A percentile compares a stretch with the other conserved stretches of the same genome.
Evolutionary conservation across 2,797 vertebrate species (phyloP).

Genomic region (Malacoraja senta): DNA sequence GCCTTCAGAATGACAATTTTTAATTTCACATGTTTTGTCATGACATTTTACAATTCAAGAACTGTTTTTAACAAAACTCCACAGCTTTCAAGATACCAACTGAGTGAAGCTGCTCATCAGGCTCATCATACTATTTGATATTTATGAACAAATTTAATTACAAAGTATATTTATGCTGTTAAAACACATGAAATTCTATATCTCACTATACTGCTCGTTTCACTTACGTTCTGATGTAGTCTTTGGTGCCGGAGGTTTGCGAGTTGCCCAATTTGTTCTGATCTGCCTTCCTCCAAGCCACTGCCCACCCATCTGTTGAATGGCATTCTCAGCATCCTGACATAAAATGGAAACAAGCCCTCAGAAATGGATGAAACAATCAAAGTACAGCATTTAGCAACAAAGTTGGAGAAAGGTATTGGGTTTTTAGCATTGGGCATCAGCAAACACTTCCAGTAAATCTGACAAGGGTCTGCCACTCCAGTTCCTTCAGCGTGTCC

Average conservation of each 20-base stretch:
- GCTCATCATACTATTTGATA: background rate
- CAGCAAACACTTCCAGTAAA: background rate
- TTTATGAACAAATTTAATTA: too few species aligned
- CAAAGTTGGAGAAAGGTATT: background rate
- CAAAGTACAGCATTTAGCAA: background rate
- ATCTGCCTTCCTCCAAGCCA: conserved; percentile 97
- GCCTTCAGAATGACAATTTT: background rate
- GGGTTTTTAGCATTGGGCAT: background rate
- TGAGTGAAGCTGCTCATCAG: background rate
- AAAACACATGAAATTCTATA: background rate
- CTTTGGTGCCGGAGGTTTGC: conserved; percentile 94
- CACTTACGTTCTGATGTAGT: conserved; percentile 81
- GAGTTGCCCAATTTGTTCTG: conserved; percentile 95
- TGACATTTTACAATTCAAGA: background rate
- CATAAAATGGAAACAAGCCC: conserved; percentile 42
- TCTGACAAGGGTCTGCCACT: background rate
- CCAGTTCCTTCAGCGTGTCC: background rate
- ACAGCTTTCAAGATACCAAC: too few species aligned
- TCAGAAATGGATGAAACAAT: background rate
- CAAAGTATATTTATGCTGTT: background rate
- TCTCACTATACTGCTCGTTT: background rate
- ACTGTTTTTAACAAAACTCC: background rate
- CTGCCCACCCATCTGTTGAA: conserved; percentile 97
- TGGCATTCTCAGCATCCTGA: conserved; percentile 93
- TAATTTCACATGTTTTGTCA: background rate